Evolutionary conservation across 2,797 vertebrate species (phyloP), one percentile per base, ranked within the genome.

Genomic region (Micromesistius poutassou): DNA sequence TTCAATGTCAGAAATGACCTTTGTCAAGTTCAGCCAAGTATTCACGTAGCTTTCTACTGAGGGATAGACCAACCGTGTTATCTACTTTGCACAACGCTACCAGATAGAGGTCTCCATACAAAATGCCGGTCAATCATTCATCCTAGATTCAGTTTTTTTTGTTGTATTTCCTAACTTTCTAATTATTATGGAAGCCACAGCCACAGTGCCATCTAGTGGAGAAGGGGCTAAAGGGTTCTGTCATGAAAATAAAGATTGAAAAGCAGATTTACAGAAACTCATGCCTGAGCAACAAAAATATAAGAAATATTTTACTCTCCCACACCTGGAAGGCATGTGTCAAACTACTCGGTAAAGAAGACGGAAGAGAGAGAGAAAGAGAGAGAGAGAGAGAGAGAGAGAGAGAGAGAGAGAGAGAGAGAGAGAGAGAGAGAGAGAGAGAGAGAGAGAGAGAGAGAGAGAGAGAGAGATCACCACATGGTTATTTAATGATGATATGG

Each of bases 191-290:
- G 25, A 71, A 81, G 78, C 75, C 30, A 50, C 83, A 87, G 77
- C 81, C 81, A 90, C 89, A 94, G 84, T 91, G 89, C 89, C 93
- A 94, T 87, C 93, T 93, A 90, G 89, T 92, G 92, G 30, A 9
- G 1, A 73, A 9, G 25, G 1, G 72, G 79, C 31, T 25, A 36
- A n/a, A 71, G 50, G 16, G 46, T 7, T 36, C 30, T 22, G 2
- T 7, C 5, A 28, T 40, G 71, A 28, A 5, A 16, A 1, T 71
- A 33, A 19, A 14, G 35, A 30, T 68, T 28, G 9, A 28, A 68
- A 68, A 28, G n/a, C 62, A 6, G 25, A n/a, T 68, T 68, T 25
- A 28, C 25, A 68, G 62, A 68, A 28, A 10, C 28, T n/a, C n/a
- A n/a, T n/a, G n/a, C n/a, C n/a, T n/a, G n/a, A n/a, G n/a, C n/a